A percentile compares a stretch with the other conserved stretches of the same genome.
phyloP scores from a whole-genome alignment of 2,888 invertebrate species.

The Hirtodrosophila cameraria region DNA sequence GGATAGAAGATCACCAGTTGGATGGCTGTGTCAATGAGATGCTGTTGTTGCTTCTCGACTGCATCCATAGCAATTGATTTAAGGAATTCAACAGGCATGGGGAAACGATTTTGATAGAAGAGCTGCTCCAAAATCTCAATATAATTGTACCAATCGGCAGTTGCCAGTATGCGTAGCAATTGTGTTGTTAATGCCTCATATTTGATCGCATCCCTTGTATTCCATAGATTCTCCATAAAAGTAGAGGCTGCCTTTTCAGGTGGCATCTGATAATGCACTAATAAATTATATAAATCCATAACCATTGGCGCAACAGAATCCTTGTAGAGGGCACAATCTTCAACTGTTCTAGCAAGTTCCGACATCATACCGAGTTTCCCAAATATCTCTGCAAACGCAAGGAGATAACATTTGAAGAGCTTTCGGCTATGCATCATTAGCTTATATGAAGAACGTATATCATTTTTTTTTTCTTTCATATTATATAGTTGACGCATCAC shows the following conservation, averaged over 20 bases:
- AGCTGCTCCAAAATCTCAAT: constrained; percentile 10
- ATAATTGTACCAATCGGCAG: constrained; percentile 50
- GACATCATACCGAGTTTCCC: constrained; percentile 6
- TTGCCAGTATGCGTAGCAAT: constrained; percentile 32
- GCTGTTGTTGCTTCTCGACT: neutral
- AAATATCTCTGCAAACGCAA: constrained; percentile 32
- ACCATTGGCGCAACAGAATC: constrained; percentile 7
- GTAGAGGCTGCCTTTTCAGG: neutral
- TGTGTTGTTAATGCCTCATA: neutral
- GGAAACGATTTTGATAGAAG: constrained; percentile 8
- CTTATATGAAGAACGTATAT: constrained; percentile 21
- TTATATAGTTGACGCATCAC: constrained; percentile 27
- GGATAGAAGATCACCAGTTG: constrained; percentile 17
- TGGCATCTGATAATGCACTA: neutral
- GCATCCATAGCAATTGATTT: constrained; percentile 6
- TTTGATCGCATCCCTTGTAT: neutral
- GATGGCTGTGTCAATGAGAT: neutral
- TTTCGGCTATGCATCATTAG: constrained; percentile 14
- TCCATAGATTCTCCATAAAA: constrained; percentile 56
- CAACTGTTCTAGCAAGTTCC: constrained; percentile 37
- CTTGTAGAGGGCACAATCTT: constrained; percentile 40
- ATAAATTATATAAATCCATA: neutral
- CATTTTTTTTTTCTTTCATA: neutral
- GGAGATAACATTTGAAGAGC: constrained; percentile 36
- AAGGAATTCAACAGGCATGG: constrained; percentile 27